A percentile compares a stretch with the other conserved stretches of the same genome.
These are phyloP conservation scores for Dromiciops gliroides DNA, from an alignment of 2,113 vertebrate species.

Conservation along the genomic window DNA sequence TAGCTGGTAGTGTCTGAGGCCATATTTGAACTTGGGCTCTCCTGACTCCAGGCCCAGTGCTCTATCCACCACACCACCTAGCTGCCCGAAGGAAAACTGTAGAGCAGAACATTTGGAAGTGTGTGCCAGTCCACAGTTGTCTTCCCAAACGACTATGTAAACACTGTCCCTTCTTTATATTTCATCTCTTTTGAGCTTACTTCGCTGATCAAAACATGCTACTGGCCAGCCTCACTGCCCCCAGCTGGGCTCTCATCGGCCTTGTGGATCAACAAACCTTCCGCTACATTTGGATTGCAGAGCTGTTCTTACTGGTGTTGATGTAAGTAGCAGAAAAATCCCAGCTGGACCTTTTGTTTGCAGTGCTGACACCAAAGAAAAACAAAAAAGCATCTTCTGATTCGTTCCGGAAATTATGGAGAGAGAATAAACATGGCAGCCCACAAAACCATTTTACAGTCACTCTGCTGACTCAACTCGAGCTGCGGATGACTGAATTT, in stretches of 20 bases:
- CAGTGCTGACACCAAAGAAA: conserved; percentile 7
- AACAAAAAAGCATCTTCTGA: conserved; percentile 27
- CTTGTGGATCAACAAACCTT: neutral
- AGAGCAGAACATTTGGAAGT: neutral
- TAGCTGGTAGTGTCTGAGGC: neutral
- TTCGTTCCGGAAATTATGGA: conserved; percentile 23
- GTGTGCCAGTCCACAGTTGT: neutral
- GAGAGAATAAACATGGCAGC: neutral
- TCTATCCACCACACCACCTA: no score
- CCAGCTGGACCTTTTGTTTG: conserved; percentile 33
- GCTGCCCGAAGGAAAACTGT: neutral
- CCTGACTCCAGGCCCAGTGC: neutral
- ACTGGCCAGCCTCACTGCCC: conserved; percentile 7
- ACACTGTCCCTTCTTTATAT: neutral
- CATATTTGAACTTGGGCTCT: neutral
- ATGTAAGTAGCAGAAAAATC: neutral
- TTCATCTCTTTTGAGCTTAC: conserved; percentile 2
- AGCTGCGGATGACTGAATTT: neutral
- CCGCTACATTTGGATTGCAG: neutral
- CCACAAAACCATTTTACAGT: conserved; percentile 8
- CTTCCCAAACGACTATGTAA: neutral
- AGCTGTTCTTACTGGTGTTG: neutral
- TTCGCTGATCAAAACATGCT: neutral
- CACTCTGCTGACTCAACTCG: conserved; percentile 38
- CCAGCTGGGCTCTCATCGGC: neutral